phyloP scores from a whole-genome alignment of 2,888 invertebrate genomes.

The Alentia gelatinosa region DNA sequence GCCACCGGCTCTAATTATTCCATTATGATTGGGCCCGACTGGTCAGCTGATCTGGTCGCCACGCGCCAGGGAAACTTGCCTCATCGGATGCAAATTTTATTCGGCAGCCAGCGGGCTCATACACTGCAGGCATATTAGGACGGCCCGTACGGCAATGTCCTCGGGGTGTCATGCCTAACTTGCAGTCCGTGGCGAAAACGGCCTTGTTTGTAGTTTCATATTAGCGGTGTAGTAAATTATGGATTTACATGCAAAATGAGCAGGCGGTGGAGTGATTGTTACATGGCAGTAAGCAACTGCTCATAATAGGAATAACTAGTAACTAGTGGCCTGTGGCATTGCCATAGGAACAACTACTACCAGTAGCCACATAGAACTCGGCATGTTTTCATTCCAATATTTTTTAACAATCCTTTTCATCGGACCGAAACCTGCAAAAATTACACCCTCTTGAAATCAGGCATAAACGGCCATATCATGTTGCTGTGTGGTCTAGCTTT shows the following conservation, averaged over 20 bases:
- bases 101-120: conserved; percentile 6
- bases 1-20: conserved; percentile 46
- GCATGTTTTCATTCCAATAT: background rate
- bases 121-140: conserved; percentile 34
- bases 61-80: background rate
- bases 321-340: background rate
- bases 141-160: background rate
- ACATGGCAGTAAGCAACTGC: background rate
- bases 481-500: background rate
- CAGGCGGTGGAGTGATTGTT: background rate
- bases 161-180: background rate
- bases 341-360: background rate
- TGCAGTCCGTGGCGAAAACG: background rate
- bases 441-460: background rate
- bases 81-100: conserved; percentile 50
- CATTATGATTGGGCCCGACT: conserved; percentile 48
- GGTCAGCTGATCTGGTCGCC: background rate
- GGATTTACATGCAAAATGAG: conserved; percentile 43
- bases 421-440: background rate
- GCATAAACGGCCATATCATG: conserved; percentile 7
- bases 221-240: conserved; percentile 23
- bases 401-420: background rate
- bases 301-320: background rate
- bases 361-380: background rate
- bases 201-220: conserved; percentile 23